Evolutionary conservation across 2,797 vertebrate species (phyloP), one percentile per base, ranked within the genome.

Genomic region (Tapera naevia): DNA sequence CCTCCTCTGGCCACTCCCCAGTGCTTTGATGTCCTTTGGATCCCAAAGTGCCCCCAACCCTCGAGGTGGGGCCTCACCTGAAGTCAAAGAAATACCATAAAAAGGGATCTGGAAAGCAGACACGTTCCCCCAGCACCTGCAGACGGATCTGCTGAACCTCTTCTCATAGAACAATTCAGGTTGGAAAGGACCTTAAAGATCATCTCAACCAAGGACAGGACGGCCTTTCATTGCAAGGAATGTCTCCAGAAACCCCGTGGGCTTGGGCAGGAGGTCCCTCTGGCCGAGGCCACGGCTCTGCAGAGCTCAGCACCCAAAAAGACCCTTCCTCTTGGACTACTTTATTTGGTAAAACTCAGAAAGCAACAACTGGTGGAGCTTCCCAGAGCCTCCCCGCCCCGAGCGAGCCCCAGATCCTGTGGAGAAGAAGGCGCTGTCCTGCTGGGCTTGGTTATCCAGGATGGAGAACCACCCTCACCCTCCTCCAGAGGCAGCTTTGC

Each of bases 341-440:
- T 98, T 98, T 98, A 98, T 98, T 98, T 97, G 97, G 97, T 98
- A 98, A 97, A 98, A 98, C 94, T 97, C 95, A 61, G 72, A 97
- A 96, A 96, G 79, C 97, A 96, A 75, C 91, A 93, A 95, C 87
- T 93, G 92, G 84, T 71, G 45, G 91, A 93, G 86, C 82, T 70
- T 79, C 92, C 79, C 94, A 79, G 71, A 81, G 53, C 69, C 78
- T 91, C 89, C 91, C 78, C 78, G 87, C 94, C 89, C 95, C 71
- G 91, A 96, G 91, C 72, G 18, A 94, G 91, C 66, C 89, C 58
- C 71, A n/a, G 91, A 66, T 33, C 61, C 72, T 24, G 35, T 2
- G 30, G 69, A 76, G 48, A 43, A 61, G 74, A 83, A 58, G 11
- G 7, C 8, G 7, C 18, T 15, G 33, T 17, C 67, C 75, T 0